These are phyloP conservation scores for Bombyx huttoni DNA, from an alignment of 2,888 invertebrate species.

Conservation along the genomic window DNA sequence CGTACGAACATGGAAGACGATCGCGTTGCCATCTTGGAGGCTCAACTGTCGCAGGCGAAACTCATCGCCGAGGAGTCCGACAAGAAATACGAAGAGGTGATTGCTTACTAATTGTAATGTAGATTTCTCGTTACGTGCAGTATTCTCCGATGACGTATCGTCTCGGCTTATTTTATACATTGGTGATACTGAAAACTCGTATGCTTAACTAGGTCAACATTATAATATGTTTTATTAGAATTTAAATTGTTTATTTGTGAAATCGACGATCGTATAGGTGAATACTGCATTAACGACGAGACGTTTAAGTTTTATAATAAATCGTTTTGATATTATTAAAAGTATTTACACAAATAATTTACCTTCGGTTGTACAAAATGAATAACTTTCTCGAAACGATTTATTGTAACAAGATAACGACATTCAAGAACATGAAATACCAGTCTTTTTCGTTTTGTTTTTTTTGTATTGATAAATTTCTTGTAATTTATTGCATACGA, in stretches of 20 bases:
- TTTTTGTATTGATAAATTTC: constrained; percentile 1
- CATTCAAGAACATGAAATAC: constrained; percentile 19
- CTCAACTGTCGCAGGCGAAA: constrained; percentile 98
- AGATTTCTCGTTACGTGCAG: background rate
- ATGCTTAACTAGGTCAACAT: background rate
- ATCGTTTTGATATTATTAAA: background rate
- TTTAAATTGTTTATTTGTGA: background rate
- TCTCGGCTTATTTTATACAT: too few species aligned
- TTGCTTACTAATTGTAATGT: constrained; percentile 28
- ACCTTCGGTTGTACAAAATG: background rate
- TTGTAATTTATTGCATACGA: background rate
- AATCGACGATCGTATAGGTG: background rate
- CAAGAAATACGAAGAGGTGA: constrained; percentile 99
- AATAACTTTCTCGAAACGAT: background rate
- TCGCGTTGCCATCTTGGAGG: constrained; percentile 96
- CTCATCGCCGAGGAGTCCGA: constrained; percentile 99
- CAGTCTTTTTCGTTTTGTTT: constrained; percentile 13
- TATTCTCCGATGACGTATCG: background rate
- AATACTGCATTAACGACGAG: too few species aligned
- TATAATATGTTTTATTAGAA: background rate
- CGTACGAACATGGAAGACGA: constrained; percentile 99
- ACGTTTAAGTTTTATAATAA: background rate
- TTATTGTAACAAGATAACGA: constrained; percentile 7
- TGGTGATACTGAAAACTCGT: too few species aligned
- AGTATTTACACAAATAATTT: too few species aligned